phyloP scores from a whole-genome alignment of 2,888 invertebrate species.

The Globia sparganii region DNA sequence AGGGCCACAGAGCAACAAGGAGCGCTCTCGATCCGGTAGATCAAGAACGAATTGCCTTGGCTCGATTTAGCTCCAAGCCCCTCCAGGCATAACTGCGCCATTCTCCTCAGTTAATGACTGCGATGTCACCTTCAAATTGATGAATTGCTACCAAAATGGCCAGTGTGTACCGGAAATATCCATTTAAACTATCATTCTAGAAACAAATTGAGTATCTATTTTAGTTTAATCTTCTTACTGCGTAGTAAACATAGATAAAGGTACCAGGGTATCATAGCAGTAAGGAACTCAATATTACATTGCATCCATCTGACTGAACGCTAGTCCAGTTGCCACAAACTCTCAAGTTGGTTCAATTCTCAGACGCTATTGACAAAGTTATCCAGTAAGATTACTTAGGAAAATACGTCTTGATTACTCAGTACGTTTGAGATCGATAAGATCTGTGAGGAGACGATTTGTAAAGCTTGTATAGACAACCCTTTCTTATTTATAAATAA shows the following conservation, averaged over 20 bases:
- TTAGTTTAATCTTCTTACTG: slow-evolving; percentile 15
- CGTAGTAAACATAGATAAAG: slow-evolving; percentile 8
- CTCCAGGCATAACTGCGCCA: slow-evolving; percentile 51
- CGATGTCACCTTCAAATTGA: slow-evolving; percentile 50
- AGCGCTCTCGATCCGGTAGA: neutral
- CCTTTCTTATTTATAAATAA: neutral
- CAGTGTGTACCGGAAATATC: slow-evolving; percentile 38
- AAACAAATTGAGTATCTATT: slow-evolving; percentile 24
- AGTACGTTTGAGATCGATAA: slow-evolving; percentile 35
- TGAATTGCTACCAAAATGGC: slow-evolving; percentile 44
- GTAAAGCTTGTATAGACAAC: neutral
- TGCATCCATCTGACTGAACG: slow-evolving; percentile 41
- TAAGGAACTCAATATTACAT: slow-evolving; percentile 47
- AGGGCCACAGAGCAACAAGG: neutral
- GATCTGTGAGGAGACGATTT: slow-evolving; percentile 2
- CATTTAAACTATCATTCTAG: slow-evolving; percentile 30
- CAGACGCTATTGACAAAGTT: slow-evolving; percentile 58
- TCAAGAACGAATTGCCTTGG: slow-evolving; percentile 31
- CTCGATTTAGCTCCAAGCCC: slow-evolving; percentile 25
- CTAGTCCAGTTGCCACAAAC: slow-evolving; percentile 36
- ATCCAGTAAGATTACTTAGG: slow-evolving; percentile 42
- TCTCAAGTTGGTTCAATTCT: slow-evolving; percentile 41
- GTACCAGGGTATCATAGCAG: slow-evolving; percentile 35
- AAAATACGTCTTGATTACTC: slow-evolving; percentile 55
- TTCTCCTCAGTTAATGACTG: slow-evolving; percentile 49